Conservation (phyloP, 2,888 invertebrate genomes). For the Drosophila tripunctata region DNA sequence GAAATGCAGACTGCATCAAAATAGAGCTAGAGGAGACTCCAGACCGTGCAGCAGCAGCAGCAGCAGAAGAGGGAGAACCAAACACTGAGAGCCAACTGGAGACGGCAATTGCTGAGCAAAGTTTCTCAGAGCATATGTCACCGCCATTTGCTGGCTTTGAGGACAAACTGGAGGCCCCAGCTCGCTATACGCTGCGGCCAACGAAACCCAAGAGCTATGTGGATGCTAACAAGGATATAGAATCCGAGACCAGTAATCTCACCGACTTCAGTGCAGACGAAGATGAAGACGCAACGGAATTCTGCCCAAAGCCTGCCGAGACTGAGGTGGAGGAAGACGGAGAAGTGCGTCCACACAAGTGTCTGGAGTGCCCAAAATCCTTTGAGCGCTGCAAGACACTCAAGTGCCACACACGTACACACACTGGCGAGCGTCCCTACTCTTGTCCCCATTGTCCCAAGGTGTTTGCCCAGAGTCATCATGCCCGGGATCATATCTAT, state of each 20-base stretch:
- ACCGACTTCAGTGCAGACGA: slow-evolving; percentile 4
- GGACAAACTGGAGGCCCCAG: background rate
- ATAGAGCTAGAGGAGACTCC: slow-evolving; percentile 8
- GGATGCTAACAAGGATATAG: background rate
- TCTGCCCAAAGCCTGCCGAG: background rate
- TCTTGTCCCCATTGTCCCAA: slow-evolving; percentile 26
- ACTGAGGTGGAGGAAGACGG: too few relatives aligned
- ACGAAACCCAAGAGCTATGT: background rate
- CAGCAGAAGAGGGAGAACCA: too few relatives aligned
- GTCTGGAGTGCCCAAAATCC: slow-evolving; percentile 9
- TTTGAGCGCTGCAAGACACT: slow-evolving; percentile 9
- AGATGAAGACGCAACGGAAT: background rate
- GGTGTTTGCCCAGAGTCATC: slow-evolving; percentile 13
- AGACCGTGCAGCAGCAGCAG: too few relatives aligned
- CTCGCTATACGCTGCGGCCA: slow-evolving; percentile 3
- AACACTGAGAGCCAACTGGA: background rate
- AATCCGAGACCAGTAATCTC: background rate
- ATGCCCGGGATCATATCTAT: slow-evolving; percentile 15
- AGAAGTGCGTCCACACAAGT: slow-evolving; percentile 7
- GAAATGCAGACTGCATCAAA: slow-evolving; percentile 8
- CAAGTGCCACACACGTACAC: slow-evolving; percentile 4
- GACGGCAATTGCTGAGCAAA: too few relatives aligned
- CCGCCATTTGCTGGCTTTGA: background rate
- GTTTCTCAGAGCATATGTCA: background rate
- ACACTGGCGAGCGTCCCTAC: slow-evolving; percentile 26